phyloP scores from a whole-genome alignment of 1,140 invertebrate genomes.

The Wasmannia auropunctata region DNA sequence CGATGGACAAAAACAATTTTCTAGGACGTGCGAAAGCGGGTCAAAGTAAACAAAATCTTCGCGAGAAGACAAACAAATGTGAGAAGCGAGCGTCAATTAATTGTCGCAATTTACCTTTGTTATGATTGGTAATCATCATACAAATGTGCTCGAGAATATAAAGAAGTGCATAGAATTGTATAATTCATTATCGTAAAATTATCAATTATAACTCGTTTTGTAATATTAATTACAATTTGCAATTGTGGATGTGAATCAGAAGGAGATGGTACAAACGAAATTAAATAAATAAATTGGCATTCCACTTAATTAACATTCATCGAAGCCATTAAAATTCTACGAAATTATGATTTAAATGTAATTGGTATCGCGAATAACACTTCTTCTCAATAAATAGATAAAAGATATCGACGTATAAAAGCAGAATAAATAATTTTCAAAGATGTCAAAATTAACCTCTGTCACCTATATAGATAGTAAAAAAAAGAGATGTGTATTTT shows the following conservation, averaged over 20 bases:
- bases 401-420: background rate
- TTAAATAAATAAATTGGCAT: conserved; percentile 33
- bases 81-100: background rate
- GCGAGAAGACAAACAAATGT: background rate
- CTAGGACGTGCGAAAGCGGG: background rate
- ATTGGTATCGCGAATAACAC: background rate
- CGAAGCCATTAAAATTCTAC: conserved; percentile 1
- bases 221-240: conserved; percentile 40
- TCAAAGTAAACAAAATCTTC: background rate
- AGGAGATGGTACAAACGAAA: background rate
- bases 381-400: background rate
- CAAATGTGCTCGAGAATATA: background rate
- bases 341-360: background rate
- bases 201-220: conserved; percentile 37
- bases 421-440: background rate
- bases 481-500: background rate
- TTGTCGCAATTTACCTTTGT: background rate
- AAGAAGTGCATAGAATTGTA: conserved; percentile 9
- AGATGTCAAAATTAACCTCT: background rate
- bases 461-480: background rate
- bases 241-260: background rate
- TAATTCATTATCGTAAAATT: conserved; percentile 27
- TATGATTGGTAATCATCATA: conserved; percentile 21
- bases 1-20: background rate
- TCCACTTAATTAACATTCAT: conserved; percentile 46